phyloP scores from a whole-genome alignment of 1,140 invertebrate species.

The Drosophila punjabiensis region DNA sequence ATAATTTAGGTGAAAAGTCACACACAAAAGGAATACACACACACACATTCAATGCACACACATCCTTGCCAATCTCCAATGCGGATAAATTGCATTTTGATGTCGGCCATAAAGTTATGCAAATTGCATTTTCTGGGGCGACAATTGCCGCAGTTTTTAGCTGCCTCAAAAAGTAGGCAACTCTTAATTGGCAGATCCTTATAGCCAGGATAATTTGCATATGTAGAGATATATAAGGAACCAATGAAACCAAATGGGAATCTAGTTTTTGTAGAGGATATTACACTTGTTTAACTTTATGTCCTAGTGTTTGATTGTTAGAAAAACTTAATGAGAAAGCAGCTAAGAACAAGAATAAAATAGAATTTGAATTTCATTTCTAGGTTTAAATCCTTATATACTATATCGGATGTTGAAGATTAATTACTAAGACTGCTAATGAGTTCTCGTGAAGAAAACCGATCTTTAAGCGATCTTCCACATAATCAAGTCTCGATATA shows the following conservation, averaged over 20 bases:
- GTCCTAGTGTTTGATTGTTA: background rate
- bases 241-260: rapidly evolving
- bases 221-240: background rate
- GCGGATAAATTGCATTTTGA: constrained; percentile 46
- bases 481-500: too few species aligned
- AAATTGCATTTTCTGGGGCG: constrained; percentile 41
- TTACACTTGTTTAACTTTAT: background rate
- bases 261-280: background rate
- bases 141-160: constrained; percentile 2
- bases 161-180: constrained; percentile 36
- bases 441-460: background rate
- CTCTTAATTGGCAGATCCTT: constrained; percentile 13
- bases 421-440: background rate
- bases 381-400: background rate
- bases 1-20: constrained; percentile 41
- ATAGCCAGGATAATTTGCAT: constrained; percentile 20
- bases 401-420: background rate
- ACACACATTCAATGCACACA: background rate
- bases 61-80: constrained; percentile 9
- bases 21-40: background rate
- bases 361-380: too few species aligned
- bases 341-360: background rate
- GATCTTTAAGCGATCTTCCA: too few species aligned
- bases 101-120: constrained; percentile 37
- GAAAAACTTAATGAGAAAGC: background rate